phyloP scores from a whole-genome alignment of 1,140 invertebrate species.

The Zaprionus kolodkinae region DNA sequence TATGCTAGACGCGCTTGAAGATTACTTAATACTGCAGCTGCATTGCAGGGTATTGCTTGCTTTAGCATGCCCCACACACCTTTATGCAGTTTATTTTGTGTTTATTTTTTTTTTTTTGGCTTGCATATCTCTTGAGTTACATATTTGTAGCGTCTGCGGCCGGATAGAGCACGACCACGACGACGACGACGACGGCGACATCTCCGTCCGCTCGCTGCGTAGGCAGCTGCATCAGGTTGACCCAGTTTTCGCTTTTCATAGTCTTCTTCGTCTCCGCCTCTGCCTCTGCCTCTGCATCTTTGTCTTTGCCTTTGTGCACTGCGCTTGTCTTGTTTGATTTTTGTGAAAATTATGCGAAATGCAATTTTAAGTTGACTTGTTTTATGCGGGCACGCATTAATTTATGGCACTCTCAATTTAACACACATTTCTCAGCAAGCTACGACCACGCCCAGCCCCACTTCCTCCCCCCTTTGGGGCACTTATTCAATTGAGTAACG shows the following conservation, averaged over 20 bases:
- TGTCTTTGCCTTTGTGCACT: not conserved
- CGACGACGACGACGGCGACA: constrained; percentile 25
- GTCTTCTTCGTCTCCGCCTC: constrained; percentile 43
- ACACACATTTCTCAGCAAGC: constrained; percentile 3
- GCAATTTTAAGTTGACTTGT: constrained; percentile 66
- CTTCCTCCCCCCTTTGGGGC: not conserved
- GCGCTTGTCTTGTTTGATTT: constrained; percentile 46
- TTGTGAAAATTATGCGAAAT: constrained; percentile 76
- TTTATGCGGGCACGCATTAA: constrained; percentile 49
- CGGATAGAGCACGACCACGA: constrained; percentile 54
- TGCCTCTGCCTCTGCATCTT: not conserved
- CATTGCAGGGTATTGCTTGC: constrained; percentile 13
- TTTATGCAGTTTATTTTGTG: constrained; percentile 22
- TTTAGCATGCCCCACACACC: not conserved
- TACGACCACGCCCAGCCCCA: not conserved
- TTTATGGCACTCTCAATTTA: constrained; percentile 56
- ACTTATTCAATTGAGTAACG: constrained; percentile 72
- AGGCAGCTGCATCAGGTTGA: constrained; percentile 79
- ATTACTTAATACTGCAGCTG: not conserved
- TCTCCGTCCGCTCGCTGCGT: constrained; percentile 51
- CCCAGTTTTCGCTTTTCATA: constrained; percentile 77
- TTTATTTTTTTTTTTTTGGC: constrained; percentile 57
- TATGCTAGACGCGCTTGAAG: no score
- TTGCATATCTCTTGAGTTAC: constrained; percentile 73
- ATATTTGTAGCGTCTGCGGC: constrained; percentile 70